phyloP scores from a whole-genome alignment of 2,113 vertebrate genomes.

The Trinectes maculatus region DNA sequence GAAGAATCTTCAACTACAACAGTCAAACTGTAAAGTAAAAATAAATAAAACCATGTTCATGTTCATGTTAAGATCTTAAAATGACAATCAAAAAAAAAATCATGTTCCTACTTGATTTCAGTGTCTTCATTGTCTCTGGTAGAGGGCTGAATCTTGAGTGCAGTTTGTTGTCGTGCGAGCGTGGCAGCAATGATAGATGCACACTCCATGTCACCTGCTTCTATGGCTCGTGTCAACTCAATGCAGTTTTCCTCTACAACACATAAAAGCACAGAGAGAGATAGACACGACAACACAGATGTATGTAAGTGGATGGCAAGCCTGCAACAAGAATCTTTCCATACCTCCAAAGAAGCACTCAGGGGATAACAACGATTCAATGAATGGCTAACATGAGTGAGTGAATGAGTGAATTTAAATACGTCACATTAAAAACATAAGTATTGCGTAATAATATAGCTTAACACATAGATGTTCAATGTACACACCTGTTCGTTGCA shows the following conservation, averaged over 20 bases:
- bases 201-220: conserved; percentile 81
- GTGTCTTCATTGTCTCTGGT: conserved; percentile 76
- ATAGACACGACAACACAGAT: conserved; percentile 14
- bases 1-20: conserved; percentile 89
- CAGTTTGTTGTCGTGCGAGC: conserved; percentile 80
- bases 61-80: too few relatives aligned
- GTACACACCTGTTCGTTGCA: conserved; percentile 66
- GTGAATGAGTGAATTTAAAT: conserved; percentile 6
- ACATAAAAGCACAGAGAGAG: conserved; percentile 1
- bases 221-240: conserved; percentile 83
- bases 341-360: conserved; percentile 21
- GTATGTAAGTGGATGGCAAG: conserved; percentile 9
- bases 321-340: conserved; percentile 1
- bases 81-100: neutral
- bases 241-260: conserved; percentile 84
- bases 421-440: neutral
- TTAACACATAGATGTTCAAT: neutral
- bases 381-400: conserved; percentile 22
- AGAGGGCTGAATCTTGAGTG: conserved; percentile 81
- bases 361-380: conserved; percentile 19
- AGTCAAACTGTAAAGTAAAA: conserved; percentile 77
- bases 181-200: conserved; percentile 80
- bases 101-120: conserved; percentile 83
- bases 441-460: neutral
- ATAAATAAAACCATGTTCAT: neutral